Evolutionary conservation across 2,797 vertebrate species (phyloP).

Genomic region (Acestrorhynchus altus): DNA sequence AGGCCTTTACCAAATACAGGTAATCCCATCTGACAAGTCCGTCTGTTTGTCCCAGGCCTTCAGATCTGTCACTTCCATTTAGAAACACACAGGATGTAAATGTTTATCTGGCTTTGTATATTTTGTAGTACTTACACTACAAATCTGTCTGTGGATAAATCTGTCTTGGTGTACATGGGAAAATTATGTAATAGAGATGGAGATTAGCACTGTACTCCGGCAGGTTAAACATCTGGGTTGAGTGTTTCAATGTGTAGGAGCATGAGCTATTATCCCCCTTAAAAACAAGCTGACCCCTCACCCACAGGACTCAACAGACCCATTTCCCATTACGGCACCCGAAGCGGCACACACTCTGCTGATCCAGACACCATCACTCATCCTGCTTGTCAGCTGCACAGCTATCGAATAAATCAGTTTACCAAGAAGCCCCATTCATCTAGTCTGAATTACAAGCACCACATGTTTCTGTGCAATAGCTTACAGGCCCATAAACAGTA

Average conservation of each 20-base stretch:
- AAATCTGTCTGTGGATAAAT: background rate
- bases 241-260: conserved; percentile 5
- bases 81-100: conserved; percentile 3
- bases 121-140: background rate
- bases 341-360: conserved; percentile 15
- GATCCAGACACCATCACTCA: background rate
- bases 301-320: conserved; percentile 20
- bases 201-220: background rate
- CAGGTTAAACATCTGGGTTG: conserved; percentile 18
- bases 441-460: conserved; percentile 2
- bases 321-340: conserved; percentile 17
- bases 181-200: conserved; percentile 7
- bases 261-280: background rate
- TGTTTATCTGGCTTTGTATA: background rate
- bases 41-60: background rate
- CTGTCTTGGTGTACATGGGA: conserved; percentile 1
- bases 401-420: conserved; percentile 7
- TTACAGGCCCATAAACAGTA: conserved; percentile 2
- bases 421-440: conserved; percentile 9
- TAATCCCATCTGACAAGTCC: background rate
- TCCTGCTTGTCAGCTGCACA: conserved; percentile 5
- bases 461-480: conserved; percentile 22
- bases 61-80: background rate
- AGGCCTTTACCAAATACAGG: background rate
- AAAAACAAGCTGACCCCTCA: conserved; percentile 28